phyloP scores from a whole-genome alignment of 1,140 invertebrate species.

The Drosophila sp. region DNA sequence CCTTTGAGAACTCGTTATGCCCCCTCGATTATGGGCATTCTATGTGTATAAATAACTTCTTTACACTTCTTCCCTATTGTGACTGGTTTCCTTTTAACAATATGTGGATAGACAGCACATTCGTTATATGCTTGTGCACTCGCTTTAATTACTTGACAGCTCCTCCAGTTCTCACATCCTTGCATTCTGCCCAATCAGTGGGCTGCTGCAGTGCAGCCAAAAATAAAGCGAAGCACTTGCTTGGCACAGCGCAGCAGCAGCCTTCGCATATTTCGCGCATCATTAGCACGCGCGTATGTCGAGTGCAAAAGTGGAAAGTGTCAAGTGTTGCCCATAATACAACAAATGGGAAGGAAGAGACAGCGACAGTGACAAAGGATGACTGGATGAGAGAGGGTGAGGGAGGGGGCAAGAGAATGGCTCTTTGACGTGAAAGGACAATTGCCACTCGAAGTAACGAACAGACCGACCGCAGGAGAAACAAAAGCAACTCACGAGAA shows the following conservation, averaged over 20 bases:
- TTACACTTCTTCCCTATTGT: not conserved
- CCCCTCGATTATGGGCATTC: too few species aligned
- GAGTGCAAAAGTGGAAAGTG: conserved; percentile 64
- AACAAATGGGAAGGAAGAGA: conserved; percentile 27
- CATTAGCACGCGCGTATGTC: conserved; percentile 70
- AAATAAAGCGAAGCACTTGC: conserved; percentile 73
- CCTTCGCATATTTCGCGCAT: conserved; percentile 78
- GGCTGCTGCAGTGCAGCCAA: conserved; percentile 21
- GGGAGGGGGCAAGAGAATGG: conserved; percentile 40
- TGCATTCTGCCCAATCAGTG: conserved; percentile 12
- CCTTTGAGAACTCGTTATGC: not conserved
- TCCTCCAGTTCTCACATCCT: not conserved
- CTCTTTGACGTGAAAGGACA: conserved; percentile 69
- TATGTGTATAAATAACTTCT: not conserved
- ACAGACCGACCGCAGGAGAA: conserved; percentile 47
- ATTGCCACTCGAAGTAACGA: conserved; percentile 81
- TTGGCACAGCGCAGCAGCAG: conserved; percentile 21
- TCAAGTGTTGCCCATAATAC: conserved; percentile 82
- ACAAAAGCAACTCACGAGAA: conserved; percentile 45
- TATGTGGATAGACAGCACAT: not conserved
- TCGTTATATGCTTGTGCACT: conserved; percentile 4
- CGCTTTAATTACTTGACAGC: conserved; percentile 13
- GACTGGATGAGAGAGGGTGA: not conserved
- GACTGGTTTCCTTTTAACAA: not conserved
- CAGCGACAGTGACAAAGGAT: conserved; percentile 26